Evolutionary conservation across 2,113 vertebrate genomes (phyloP), one percentile per base, ranked within the genome.

Genomic region (Tichodroma muraria): DNA sequence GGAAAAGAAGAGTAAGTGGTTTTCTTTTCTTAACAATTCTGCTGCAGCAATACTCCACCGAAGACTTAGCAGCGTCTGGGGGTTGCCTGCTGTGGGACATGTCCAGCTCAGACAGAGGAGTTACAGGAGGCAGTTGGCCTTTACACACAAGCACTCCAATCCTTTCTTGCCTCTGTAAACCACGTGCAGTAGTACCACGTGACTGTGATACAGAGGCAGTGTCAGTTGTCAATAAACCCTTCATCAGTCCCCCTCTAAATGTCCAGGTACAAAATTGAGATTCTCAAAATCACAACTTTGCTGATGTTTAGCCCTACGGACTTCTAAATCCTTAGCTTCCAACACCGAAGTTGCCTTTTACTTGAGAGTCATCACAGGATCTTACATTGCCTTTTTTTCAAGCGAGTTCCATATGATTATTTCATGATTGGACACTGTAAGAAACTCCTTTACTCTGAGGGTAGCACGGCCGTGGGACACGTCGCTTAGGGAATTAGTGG

Each of bases 1-100:
- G 99, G 99, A 94, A 99, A 99, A 98, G 99, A 99, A 97, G 99
- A 99, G 99, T 99, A 98, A 98, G 98, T 98, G 75, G 68, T 92
- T 90, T 90, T 76, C 54, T 63, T 96, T 80, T 73, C 49, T 83
- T 86, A 56, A 60, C 47, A 57, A 33, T 88, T 85, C 70, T 65
- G 23, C 64, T 91, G 60, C 69, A 89, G 75, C 35, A 77, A 11
- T 75, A 80, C 45, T 72, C 23, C 31, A 70, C 42, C 4, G 37
- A 53, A 78, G 42, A 18, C 13, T 23, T 8, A 66, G 18, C 44
- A 61, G 57, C 10, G 81, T 93, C n/a, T 45, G 82, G 35, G 57
- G 59, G 61, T 40, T 68, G 35, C 27, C 60, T 85, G 60, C 44
- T 83, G 15, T 49, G 23, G 27, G 27, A 21, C 15, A 11, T n/a